Evolutionary conservation across 2,113 vertebrate species (phyloP), one percentile per base, ranked within the genome.

Genomic region (Bubo bubo): DNA sequence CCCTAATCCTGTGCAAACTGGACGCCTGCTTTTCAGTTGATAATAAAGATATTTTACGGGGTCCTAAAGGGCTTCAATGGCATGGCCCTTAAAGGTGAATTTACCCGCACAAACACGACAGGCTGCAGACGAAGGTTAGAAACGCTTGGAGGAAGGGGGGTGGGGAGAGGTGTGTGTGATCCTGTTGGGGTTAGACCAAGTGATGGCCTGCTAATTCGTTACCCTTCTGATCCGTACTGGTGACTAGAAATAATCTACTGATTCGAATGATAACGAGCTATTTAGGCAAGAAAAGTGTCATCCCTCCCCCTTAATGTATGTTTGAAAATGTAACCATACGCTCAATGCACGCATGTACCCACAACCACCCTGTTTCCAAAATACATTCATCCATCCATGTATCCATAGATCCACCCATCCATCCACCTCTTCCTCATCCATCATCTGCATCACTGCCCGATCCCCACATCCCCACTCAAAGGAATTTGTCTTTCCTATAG

Each of bases 301-400:
- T 2, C 11, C 10, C 35, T 35, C 11, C 2, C 4, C 24, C 14
- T 5, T 1, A 12, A 23, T 1, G 26, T 6, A 1, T 4, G 1
- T 10, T 27, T 32, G 79, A 66, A 83, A 71, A 22, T 5, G 2
- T 2, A 11, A 18, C 14, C 10, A 0, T 6, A 11, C 0, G 0
- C 23, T 21, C 68, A 8, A 8, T 4, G 24, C 15, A 17, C 0
- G 4, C 32, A 5, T 3, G 58, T 26, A 4, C 28, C 58, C 63
- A 23, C 34, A 14, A 37, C n/a, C 77, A n/a, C 27, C 8, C 0
- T 3, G 26, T 35, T 73, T 45, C 77, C 53, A 17, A 59, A 79
- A 41, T 2, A 24, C 3, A 24, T 59, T 4, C 16, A 26, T 32
- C 77, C 32, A 8, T 30, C 72, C 41, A 0, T 19, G 15, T 8